These are phyloP conservation scores for Erebia palarica DNA, from an alignment of 2,888 invertebrate species.

Conservation along the genomic window DNA sequence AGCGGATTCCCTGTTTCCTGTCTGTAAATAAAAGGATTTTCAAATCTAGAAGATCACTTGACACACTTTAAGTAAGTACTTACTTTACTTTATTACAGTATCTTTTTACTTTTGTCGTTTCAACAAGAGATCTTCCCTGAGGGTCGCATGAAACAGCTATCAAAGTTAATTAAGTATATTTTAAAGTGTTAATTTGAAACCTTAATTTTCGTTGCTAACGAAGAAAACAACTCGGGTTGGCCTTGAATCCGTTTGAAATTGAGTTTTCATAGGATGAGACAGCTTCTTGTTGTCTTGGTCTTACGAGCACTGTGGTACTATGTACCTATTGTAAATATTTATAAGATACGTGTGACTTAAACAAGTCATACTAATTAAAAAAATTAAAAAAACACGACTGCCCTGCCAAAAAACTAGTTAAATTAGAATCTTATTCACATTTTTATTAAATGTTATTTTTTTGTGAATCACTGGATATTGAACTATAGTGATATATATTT, in stretches of 20 bases:
- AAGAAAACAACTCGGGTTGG: slow-evolving; percentile 17
- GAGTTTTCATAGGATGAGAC: slow-evolving; percentile 1
- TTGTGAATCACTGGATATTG: too few species aligned
- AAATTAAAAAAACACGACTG: too few species aligned
- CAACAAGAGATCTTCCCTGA: slow-evolving; percentile 7
- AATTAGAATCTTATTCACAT: too few species aligned
- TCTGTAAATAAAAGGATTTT: slow-evolving; percentile 14
- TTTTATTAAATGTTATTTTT: too few species aligned
- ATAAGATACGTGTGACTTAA: too few species aligned
- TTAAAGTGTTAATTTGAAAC: slow-evolving; percentile 35
- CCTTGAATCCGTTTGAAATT: slow-evolving; percentile 23
- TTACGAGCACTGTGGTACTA: background rate
- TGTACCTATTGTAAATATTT: too few species aligned
- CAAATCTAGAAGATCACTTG: slow-evolving; percentile 12
- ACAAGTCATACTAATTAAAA: too few species aligned
- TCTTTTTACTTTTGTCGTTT: slow-evolving; percentile 24
- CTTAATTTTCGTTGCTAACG: slow-evolving; percentile 30
- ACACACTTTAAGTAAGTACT: slow-evolving; percentile 4
- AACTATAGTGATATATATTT: too few species aligned
- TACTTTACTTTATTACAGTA: slow-evolving; percentile 15
- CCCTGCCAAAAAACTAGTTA: too few species aligned
- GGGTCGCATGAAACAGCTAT: slow-evolving; percentile 21
- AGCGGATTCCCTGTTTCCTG: too few species aligned
- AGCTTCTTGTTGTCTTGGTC: background rate
- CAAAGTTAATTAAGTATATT: slow-evolving; percentile 36